Percentiles rank a stretch among this genome's conserved stretches.
phyloP scores from a whole-genome alignment of 1,140 invertebrate species.

The Doryteuthis pealeii region DNA sequence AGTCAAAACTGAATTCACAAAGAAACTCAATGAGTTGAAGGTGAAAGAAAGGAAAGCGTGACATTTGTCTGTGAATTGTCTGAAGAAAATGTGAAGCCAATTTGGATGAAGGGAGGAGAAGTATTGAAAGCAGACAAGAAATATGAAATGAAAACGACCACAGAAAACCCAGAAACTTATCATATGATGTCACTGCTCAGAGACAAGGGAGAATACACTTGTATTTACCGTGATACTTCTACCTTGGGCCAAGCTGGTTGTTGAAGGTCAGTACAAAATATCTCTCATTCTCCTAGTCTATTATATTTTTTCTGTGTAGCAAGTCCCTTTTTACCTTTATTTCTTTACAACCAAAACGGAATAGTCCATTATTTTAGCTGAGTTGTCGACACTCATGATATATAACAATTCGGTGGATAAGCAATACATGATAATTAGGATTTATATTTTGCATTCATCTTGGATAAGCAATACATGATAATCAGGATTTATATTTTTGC shows the following conservation, averaged over 20 bases:
- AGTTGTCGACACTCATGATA: too few species aligned
- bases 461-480: too few species aligned
- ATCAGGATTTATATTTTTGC: too few species aligned
- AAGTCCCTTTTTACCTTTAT: too few species aligned
- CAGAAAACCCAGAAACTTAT: conserved; percentile 33
- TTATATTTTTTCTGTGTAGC: too few species aligned
- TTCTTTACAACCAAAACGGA: too few species aligned
- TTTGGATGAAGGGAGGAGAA: conserved; percentile 61
- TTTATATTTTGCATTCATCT: too few species aligned
- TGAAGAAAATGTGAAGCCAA: conserved; percentile 47
- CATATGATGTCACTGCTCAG: conserved; percentile 33
- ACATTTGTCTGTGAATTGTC: conserved; percentile 52
- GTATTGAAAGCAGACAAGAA: conserved; percentile 69
- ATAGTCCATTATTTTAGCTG: too few species aligned
- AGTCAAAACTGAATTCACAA: conserved; percentile 41
- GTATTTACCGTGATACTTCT: conserved; percentile 36
- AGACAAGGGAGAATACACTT: conserved; percentile 43
- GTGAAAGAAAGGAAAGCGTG: conserved; percentile 41
- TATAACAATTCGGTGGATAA: too few species aligned
- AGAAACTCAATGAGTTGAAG: conserved; percentile 40
- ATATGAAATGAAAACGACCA: conserved; percentile 71
- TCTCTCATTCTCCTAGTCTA: too few species aligned
- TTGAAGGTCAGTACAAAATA: conserved; percentile 34
- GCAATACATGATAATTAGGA: too few species aligned
- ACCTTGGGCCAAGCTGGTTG: conserved; percentile 33